Base-by-base conservation (phyloP, 2,888 invertebrate species). In the Acleris cristana region DNA sequence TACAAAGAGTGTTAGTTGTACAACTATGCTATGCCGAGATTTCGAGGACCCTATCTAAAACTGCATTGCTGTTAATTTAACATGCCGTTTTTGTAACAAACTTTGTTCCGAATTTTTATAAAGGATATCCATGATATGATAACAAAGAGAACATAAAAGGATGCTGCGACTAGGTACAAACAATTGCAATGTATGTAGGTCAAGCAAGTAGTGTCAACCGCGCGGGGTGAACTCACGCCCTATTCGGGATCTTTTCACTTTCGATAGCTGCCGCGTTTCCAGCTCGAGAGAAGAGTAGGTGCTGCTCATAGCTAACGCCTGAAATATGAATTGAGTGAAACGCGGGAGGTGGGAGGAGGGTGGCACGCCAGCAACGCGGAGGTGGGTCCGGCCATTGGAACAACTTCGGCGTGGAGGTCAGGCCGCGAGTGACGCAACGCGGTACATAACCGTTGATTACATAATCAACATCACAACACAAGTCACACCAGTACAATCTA, bases 191-290 rank as follows among this genome's bases (percentile, higher is more conserved):
- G 58, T 65, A 74, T 74, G 58, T 72, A 75, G 76, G 75, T 76
- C 76, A 75, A 73, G 72, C 67, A 65, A 71, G 57, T 64, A 55
- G 60, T 63, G 67, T 49, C 40, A 66, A 67, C 68, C 68, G 65
- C 68, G 65, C 70, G 65, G 60, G 71, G 57, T 66, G 61, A 63
- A 69, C 70, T 63, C 74, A 68, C 72, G 72, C 71, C 73, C 73
- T 70, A 70, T 76, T 71, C 73, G 69, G 71, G 64, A 64, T 69
- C 71, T 73, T 76, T 75, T 77, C 75, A 74, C 77, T 76, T 76
- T 76, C 75, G 66, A 64, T 66, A 21, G 71, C 60, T 74, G 72
- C 70, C 73, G 65, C 72, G 70, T 61, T 65, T 61, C 63, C 70
- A 64, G 60, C 53, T 64, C 62, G 64, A 58, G 69, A 69, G 53